phyloP scores from a whole-genome alignment of 1,140 invertebrate genomes.

The Cyclargus thomasi region DNA sequence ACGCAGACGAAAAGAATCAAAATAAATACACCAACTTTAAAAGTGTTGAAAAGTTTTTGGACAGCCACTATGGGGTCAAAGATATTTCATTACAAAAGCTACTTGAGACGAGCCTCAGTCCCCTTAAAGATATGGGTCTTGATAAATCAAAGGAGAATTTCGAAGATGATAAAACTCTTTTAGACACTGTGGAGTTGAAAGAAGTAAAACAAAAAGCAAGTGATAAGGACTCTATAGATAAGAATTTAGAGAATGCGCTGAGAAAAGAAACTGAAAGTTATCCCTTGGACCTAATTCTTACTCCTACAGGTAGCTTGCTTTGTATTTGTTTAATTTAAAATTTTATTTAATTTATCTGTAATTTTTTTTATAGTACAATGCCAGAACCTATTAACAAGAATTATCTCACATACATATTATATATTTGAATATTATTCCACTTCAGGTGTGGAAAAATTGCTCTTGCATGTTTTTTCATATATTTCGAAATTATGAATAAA shows the following conservation, averaged over 20 bases:
- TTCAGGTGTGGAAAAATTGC: too few relatives aligned
- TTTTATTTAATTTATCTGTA: too few relatives aligned
- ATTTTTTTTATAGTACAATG: too few relatives aligned
- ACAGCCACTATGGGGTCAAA: background rate
- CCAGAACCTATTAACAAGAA: too few relatives aligned
- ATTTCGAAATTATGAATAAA: too few relatives aligned
- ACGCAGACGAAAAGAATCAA: constrained; percentile 24
- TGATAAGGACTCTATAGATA: constrained; percentile 38
- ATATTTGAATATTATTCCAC: too few relatives aligned
- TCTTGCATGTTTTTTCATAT: too few relatives aligned
- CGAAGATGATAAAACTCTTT: background rate
- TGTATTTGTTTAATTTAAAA: too few relatives aligned
- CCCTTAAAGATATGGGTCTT: background rate
- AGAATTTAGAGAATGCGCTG: constrained; percentile 51
- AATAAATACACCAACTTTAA: constrained; percentile 13
- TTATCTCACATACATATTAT: too few relatives aligned
- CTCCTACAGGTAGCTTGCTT: constrained; percentile 41
- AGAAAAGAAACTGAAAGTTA: constrained; percentile 43
- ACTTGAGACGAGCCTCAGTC: background rate
- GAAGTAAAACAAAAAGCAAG: background rate
- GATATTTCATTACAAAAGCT: background rate
- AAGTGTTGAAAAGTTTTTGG: background rate
- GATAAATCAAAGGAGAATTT: background rate
- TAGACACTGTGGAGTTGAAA: background rate
- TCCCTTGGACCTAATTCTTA: constrained; percentile 45